Percentiles rank a stretch among this genome's conserved stretches.
phyloP scores from a whole-genome alignment of 2,797 vertebrate genomes.

The Mastacembelus armatus region DNA sequence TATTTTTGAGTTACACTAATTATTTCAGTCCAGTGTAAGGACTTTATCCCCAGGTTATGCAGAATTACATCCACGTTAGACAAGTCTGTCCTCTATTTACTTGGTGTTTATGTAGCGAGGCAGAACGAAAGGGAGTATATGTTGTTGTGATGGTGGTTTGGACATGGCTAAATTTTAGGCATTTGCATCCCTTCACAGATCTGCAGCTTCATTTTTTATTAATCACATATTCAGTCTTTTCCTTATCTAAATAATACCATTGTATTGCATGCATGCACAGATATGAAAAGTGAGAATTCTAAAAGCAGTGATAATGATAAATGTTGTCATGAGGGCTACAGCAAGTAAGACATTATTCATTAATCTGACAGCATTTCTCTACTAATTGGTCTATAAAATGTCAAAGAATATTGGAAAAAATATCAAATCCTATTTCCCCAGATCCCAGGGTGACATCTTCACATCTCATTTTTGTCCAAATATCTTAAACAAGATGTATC shows the following conservation, averaged over 20 bases:
- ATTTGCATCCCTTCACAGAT: background rate
- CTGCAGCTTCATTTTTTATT: background rate
- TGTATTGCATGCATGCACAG: background rate
- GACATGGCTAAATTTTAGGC: background rate
- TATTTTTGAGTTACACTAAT: constrained; percentile 49
- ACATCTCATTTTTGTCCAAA: too few species aligned
- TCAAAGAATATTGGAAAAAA: too few species aligned
- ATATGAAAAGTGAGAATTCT: too few species aligned
- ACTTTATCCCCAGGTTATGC: constrained; percentile 3
- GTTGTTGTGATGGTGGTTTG: background rate
- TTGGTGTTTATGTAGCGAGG: background rate
- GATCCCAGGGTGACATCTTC: too few species aligned
- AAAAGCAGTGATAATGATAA: too few species aligned
- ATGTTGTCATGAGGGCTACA: too few species aligned
- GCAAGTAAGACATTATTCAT: too few species aligned
- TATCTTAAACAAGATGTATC: background rate
- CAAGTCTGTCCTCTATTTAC: constrained; percentile 2
- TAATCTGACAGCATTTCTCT: too few species aligned
- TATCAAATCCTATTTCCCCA: too few species aligned
- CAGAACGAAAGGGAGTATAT: background rate
- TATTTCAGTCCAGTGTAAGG: constrained; percentile 33
- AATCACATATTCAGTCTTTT: background rate
- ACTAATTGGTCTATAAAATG: too few species aligned
- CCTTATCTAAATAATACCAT: background rate
- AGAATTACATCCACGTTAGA: constrained; percentile 30